Evolutionary conservation across 2,888 invertebrate species (phyloP).

Genomic region (Mamestra brassicae): DNA sequence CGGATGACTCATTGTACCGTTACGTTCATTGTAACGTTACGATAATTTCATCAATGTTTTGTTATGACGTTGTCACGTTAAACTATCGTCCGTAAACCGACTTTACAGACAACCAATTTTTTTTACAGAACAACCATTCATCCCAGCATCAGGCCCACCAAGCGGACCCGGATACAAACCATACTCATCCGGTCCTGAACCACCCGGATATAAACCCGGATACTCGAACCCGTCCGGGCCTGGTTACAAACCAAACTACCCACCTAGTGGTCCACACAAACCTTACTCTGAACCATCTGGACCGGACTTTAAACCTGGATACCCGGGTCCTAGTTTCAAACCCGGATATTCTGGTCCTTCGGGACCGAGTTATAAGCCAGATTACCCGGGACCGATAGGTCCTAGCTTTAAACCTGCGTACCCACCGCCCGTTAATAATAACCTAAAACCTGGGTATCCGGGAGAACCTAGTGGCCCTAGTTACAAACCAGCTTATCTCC

Average conservation of each 20-base stretch:
- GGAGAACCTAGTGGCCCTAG: slow-evolving; percentile 45
- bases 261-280: slow-evolving; percentile 69
- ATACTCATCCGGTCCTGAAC: slow-evolving; percentile 53
- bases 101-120: background rate
- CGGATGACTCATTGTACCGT: no score
- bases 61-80: no score
- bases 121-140: slow-evolving; percentile 74
- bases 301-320: slow-evolving; percentile 51
- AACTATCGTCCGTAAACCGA: no score
- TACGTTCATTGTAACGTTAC: no score
- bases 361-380: slow-evolving; percentile 46
- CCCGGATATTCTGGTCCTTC: slow-evolving; percentile 46
- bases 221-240: slow-evolving; percentile 67
- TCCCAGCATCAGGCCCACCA: slow-evolving; percentile 73
- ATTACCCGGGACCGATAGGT: slow-evolving; percentile 52
- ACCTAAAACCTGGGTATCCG: slow-evolving; percentile 48
- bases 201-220: slow-evolving; percentile 69
- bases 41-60: no score
- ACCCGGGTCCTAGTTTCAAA: slow-evolving; percentile 35
- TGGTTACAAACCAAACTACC: slow-evolving; percentile 68
- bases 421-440: slow-evolving; percentile 35
- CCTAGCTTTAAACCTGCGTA: slow-evolving; percentile 56
- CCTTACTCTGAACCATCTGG: slow-evolving; percentile 65
- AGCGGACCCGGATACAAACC: slow-evolving; percentile 70
- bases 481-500: slow-evolving; percentile 51